Conservation (phyloP, 2,797 vertebrate species). For the Tragelaphus eurycerus region DNA sequence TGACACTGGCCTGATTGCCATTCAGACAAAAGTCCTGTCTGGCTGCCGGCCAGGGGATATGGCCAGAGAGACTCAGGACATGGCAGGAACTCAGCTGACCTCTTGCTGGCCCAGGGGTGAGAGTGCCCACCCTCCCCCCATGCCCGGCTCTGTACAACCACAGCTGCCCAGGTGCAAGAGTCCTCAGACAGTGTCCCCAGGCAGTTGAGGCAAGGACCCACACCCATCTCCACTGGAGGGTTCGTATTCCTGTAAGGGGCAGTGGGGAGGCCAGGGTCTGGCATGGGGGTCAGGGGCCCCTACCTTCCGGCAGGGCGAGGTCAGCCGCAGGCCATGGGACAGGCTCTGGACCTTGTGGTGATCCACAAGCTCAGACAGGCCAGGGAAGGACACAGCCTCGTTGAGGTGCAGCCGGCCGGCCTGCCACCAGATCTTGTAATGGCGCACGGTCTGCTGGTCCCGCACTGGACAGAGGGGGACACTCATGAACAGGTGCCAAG, state of each 20-base stretch:
- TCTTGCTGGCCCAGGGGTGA: not conserved
- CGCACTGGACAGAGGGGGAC: slow-evolving; percentile 78
- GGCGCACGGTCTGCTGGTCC: slow-evolving; percentile 75
- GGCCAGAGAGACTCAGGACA: not conserved
- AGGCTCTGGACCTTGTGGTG: slow-evolving; percentile 80
- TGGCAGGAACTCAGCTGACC: not conserved
- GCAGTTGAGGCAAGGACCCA: not conserved
- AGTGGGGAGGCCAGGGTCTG: not conserved
- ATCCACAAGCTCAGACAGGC: slow-evolving; percentile 82
- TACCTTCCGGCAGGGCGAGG: slow-evolving; percentile 82
- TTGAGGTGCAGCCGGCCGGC: slow-evolving; percentile 75
- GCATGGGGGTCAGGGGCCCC: not conserved
- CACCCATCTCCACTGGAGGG: not conserved
- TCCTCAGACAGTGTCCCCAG: not conserved
- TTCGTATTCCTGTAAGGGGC: fast-evolving
- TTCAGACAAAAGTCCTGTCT: not conserved
- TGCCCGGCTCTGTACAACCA: not conserved
- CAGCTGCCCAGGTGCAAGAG: not conserved
- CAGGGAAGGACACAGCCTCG: slow-evolving; percentile 67
- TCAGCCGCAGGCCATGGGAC: slow-evolving; percentile 67
- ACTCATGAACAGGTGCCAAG: not conserved
- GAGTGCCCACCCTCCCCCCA: not conserved
- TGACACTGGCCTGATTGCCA: not conserved
- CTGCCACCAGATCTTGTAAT: slow-evolving; percentile 84
- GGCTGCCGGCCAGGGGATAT: not conserved